Percentiles rank a stretch among this genome's conserved stretches.
phyloP scores from a whole-genome alignment of 2,113 vertebrate genomes.

The Neoarius graeffei region DNA sequence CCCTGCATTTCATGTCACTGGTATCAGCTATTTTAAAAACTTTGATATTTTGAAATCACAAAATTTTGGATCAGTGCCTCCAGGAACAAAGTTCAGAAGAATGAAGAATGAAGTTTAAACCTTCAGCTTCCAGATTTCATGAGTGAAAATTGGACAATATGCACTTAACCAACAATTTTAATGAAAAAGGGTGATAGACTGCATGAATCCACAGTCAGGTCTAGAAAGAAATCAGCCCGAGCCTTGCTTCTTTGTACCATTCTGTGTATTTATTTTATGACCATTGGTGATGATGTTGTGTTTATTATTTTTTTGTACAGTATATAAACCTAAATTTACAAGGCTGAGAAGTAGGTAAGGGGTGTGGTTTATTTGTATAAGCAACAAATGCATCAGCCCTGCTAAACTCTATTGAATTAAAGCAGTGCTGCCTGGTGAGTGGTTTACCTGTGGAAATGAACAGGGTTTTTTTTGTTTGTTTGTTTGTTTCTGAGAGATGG shows the following conservation, averaged over 20 bases:
- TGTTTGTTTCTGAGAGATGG: neutral
- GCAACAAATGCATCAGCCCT: neutral
- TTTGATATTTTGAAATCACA: neutral
- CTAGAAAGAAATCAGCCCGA: neutral
- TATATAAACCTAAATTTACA: no score
- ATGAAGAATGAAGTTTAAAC: neutral
- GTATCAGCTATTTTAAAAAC: neutral
- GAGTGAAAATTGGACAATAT: neutral
- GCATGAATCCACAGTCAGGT: no score
- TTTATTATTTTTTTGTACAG: no score
- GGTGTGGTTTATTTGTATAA: neutral
- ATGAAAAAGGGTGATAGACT: no score
- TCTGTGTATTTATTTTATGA: neutral
- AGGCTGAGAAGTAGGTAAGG: neutral
- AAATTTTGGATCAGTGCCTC: neutral
- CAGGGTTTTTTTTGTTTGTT: neutral
- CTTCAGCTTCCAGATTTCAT: neutral
- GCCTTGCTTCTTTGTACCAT: neutral
- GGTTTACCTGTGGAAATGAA: neutral
- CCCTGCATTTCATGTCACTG: neutral
- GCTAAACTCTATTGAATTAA: neutral
- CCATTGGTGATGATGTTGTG: neutral
- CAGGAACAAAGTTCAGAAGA: neutral
- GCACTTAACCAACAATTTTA: neutral
- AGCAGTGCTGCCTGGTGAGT: neutral